A percentile compares a stretch with the other conserved stretches of the same genome.
These are phyloP conservation scores for Limenitis camilla DNA, from an alignment of 2,888 invertebrate genomes.

Conservation along the genomic window DNA sequence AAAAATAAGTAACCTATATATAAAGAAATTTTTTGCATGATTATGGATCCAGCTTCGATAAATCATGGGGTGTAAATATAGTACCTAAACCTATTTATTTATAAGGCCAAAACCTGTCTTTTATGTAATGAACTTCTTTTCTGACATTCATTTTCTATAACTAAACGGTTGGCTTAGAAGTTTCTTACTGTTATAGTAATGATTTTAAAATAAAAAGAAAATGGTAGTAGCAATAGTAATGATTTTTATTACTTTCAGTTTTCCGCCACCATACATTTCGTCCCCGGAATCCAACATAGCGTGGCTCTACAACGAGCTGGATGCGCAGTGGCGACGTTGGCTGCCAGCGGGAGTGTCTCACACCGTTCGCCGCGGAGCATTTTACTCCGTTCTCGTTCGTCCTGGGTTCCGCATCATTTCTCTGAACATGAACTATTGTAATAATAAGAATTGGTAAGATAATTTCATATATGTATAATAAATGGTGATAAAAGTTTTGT, in stretches of 20 bases:
- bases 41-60: too few species aligned
- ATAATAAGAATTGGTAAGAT: constrained; percentile 91
- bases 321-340: constrained; percentile 94
- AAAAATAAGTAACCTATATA: too few species aligned
- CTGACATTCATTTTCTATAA: too few species aligned
- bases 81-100: too few species aligned
- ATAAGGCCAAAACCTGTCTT: too few species aligned
- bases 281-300: constrained; percentile 86
- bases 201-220: too few species aligned
- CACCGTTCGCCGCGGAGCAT: constrained; percentile 90
- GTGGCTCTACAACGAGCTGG: constrained; percentile 94
- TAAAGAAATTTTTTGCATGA: too few species aligned
- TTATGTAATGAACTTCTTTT: too few species aligned
- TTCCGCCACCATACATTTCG: constrained; percentile 89
- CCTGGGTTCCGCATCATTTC: constrained; percentile 94
- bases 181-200: too few species aligned
- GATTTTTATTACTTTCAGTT: constrained; percentile 69
- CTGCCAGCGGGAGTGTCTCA: constrained; percentile 90
- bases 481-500: too few species aligned
- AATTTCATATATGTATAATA: neutral
- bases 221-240: neutral
- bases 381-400: constrained; percentile 92
- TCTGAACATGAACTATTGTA: constrained; percentile 97
- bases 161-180: too few species aligned
- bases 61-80: too few species aligned